phyloP scores from a whole-genome alignment of 2,888 invertebrate species.

The Dryobota labecula region DNA sequence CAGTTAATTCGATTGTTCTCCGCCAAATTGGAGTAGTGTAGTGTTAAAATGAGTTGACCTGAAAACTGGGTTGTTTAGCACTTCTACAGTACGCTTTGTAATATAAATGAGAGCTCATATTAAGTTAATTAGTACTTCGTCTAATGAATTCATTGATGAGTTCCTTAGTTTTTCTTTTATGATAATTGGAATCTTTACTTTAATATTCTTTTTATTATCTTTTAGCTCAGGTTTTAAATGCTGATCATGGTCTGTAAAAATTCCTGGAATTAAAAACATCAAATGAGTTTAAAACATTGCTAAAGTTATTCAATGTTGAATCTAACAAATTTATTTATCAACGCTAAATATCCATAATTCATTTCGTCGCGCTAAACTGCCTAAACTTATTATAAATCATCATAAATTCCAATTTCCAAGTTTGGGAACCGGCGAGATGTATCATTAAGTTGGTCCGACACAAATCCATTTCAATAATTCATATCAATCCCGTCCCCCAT shows the following conservation, averaged over 20 bases:
- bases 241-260: conserved; percentile 27
- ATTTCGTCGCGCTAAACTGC: conserved; percentile 59
- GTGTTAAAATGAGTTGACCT: conserved; percentile 38
- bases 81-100: not conserved
- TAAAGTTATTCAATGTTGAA: conserved; percentile 47
- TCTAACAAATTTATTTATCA: conserved; percentile 61
- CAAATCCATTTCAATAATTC: conserved; percentile 82
- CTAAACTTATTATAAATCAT: conserved; percentile 69
- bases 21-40: conserved; percentile 47
- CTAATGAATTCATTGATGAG: conserved; percentile 21
- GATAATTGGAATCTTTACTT: not conserved
- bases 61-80: conserved; percentile 48
- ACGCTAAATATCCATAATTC: conserved; percentile 57
- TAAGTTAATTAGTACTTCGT: conserved; percentile 46
- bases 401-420: conserved; percentile 68
- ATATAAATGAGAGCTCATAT: conserved; percentile 36
- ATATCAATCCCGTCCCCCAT: conserved; percentile 69
- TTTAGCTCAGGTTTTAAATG: conserved; percentile 20
- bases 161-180: not conserved
- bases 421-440: conserved; percentile 69
- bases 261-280: conserved; percentile 31
- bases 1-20: conserved; percentile 49
- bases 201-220: conserved; percentile 18
- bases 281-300: conserved; percentile 39
- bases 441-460: conserved; percentile 76